A percentile compares a stretch with the other conserved stretches of the same genome.
Conservation (phyloP, 2,888 invertebrate species). For the Eretmocerus hayati region DNA sequence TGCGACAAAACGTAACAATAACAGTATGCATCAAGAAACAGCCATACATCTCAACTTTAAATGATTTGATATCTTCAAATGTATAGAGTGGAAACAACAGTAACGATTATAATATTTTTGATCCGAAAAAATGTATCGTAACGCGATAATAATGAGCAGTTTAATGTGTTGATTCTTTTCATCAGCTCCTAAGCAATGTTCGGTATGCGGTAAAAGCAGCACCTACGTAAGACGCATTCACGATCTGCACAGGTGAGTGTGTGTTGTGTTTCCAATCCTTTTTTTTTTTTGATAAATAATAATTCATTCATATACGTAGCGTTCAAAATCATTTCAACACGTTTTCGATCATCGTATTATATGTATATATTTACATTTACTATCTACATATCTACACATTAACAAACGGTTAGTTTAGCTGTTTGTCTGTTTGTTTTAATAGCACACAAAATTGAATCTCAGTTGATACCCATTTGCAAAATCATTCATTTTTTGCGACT, state of each 20-base stretch:
- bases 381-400: conserved; percentile 49
- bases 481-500: too few species aligned
- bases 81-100: conserved; percentile 20
- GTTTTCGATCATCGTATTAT: conserved; percentile 32
- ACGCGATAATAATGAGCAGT: conserved; percentile 20
- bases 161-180: conserved; percentile 18
- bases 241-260: conserved; percentile 21
- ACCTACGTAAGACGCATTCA: conserved; percentile 20
- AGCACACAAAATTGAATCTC: conserved; percentile 13
- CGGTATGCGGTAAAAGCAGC: conserved; percentile 21
- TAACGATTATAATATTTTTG: conserved; percentile 12
- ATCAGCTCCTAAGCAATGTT: conserved; percentile 28
- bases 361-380: conserved; percentile 44
- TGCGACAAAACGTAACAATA: conserved; percentile 21
- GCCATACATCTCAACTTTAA: conserved; percentile 15
- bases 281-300: conserved; percentile 18
- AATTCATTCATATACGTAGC: conserved; percentile 22
- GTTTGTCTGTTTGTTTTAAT: conserved; percentile 24
- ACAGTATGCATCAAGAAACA: conserved; percentile 20
- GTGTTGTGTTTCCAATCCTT: conserved; percentile 13
- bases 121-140: too few species aligned
- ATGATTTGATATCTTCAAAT: conserved; percentile 14
- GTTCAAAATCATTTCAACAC: conserved; percentile 31
- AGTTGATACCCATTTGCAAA: too few species aligned
- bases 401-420: conserved; percentile 44